Evolutionary conservation across 2,888 invertebrate genomes (phyloP).

Genomic region (Agrilus mali): DNA sequence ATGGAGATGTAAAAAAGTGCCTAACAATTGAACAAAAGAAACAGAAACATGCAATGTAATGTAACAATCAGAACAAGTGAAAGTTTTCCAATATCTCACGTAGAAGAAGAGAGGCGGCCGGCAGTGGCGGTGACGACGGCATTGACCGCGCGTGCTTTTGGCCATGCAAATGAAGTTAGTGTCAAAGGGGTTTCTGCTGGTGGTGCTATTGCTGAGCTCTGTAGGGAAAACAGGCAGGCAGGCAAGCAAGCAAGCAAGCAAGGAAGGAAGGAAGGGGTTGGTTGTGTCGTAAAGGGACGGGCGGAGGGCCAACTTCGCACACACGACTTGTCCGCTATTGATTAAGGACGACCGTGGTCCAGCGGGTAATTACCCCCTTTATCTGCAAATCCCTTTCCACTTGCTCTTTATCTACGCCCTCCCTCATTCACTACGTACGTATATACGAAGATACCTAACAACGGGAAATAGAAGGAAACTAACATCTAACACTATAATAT

Average conservation of each 20-base stretch:
- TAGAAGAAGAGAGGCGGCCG: slow-evolving; percentile 10
- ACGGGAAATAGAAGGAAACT: too few species aligned
- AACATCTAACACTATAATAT: too few species aligned
- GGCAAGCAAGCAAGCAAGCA: not conserved
- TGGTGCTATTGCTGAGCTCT: slow-evolving; percentile 10
- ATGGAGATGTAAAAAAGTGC: too few species aligned
- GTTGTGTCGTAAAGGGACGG: slow-evolving; percentile 5
- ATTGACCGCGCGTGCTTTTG: slow-evolving; percentile 30
- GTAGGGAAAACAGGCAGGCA: too few species aligned
- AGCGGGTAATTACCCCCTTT: slow-evolving; percentile 34
- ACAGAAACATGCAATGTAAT: too few species aligned
- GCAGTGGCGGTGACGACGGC: slow-evolving; percentile 22
- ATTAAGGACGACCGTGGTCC: slow-evolving; percentile 36
- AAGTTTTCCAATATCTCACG: too few species aligned
- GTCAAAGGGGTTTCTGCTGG: slow-evolving; percentile 20
- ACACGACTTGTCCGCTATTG: slow-evolving; percentile 29
- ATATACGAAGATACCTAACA: too few species aligned
- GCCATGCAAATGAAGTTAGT: slow-evolving; percentile 38
- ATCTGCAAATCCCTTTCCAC: slow-evolving; percentile 24
- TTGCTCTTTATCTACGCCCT: not conserved
- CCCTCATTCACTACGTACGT: too few species aligned
- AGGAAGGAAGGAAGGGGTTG: slow-evolving; percentile 2
- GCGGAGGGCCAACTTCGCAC: slow-evolving; percentile 17
- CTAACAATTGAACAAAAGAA: too few species aligned
- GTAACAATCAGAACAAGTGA: too few species aligned